These are phyloP conservation scores for Ceyx margarethae DNA, from an alignment of 2,113 vertebrate genomes.

Conservation along the genomic window DNA sequence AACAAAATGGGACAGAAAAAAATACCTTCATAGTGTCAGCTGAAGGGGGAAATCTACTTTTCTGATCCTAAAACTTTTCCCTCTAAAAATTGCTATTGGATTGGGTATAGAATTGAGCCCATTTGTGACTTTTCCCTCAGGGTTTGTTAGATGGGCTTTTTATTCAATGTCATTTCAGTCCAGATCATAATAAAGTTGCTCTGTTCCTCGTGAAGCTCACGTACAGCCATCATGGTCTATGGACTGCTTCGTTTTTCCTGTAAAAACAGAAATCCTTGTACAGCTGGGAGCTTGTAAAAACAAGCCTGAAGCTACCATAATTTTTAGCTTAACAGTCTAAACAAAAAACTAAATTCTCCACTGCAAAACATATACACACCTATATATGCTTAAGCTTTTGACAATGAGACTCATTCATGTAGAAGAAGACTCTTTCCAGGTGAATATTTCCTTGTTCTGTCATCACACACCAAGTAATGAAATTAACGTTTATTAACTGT, in stretches of 20 bases:
- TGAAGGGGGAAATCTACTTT: background rate
- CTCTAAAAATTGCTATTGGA: background rate
- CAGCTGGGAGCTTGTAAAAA: constrained; percentile 53
- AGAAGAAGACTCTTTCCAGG: constrained; percentile 38
- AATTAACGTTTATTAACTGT: background rate
- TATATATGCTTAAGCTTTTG: background rate
- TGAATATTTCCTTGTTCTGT: constrained; percentile 28
- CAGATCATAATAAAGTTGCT: constrained; percentile 57
- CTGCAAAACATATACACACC: background rate
- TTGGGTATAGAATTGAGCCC: background rate
- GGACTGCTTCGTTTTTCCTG: constrained; percentile 30
- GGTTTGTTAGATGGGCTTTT: constrained; percentile 30
- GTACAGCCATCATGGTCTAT: background rate
- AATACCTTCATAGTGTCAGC: background rate
- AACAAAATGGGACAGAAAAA: background rate
- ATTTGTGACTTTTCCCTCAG: constrained; percentile 20
- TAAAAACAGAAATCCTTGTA: constrained; percentile 52
- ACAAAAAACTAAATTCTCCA: background rate
- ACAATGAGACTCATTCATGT: constrained; percentile 48
- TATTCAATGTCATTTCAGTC: constrained; percentile 45
- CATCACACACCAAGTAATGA: background rate
- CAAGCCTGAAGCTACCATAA: constrained; percentile 55
- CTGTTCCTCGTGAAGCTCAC: constrained; percentile 41
- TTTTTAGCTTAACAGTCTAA: constrained; percentile 38
- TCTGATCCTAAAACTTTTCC: background rate